Conservation (phyloP, 2,888 invertebrate genomes). For the Cyclophora albipunctata region DNA sequence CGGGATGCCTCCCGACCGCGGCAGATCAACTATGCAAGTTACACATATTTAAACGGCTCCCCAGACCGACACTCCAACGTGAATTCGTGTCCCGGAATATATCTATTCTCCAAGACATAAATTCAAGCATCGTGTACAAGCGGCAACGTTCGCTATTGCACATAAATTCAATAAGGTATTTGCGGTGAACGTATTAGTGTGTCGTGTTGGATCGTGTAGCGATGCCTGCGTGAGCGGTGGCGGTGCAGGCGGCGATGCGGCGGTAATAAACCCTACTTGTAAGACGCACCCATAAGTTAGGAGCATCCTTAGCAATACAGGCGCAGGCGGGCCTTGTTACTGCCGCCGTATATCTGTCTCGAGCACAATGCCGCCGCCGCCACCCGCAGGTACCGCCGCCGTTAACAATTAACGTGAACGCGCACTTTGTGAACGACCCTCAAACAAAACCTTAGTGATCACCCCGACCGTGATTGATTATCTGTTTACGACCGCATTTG, state of each 20-base stretch:
- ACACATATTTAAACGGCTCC: no score
- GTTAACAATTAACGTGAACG: constrained; percentile 13
- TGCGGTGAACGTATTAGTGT: no score
- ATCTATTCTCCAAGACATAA: no score
- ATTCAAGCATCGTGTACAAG: no score
- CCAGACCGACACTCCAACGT: no score
- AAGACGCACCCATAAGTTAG: constrained; percentile 11
- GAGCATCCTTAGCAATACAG: constrained; percentile 4
- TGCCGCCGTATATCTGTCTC: constrained; percentile 15
- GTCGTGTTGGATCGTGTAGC: no score
- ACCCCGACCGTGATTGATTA: constrained; percentile 16
- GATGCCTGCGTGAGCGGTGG: no score
- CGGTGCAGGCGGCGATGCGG: constrained; percentile 1
- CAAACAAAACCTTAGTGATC: constrained; percentile 12
- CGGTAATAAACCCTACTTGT: constrained; percentile 5
- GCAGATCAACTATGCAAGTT: no score
- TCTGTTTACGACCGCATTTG: constrained; percentile 9
- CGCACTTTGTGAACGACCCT: constrained; percentile 18
- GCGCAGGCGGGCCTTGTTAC: constrained; percentile 2
- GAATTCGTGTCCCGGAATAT: no score
- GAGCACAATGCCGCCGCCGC: constrained; percentile 5
- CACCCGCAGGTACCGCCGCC: not conserved
- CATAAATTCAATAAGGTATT: no score
- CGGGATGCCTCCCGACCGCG: no score
- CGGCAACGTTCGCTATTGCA: no score